Evolutionary conservation across 2,888 invertebrate species (phyloP), one percentile per base, ranked within the genome.

Genomic region (Cheiracanthium punctorium): DNA sequence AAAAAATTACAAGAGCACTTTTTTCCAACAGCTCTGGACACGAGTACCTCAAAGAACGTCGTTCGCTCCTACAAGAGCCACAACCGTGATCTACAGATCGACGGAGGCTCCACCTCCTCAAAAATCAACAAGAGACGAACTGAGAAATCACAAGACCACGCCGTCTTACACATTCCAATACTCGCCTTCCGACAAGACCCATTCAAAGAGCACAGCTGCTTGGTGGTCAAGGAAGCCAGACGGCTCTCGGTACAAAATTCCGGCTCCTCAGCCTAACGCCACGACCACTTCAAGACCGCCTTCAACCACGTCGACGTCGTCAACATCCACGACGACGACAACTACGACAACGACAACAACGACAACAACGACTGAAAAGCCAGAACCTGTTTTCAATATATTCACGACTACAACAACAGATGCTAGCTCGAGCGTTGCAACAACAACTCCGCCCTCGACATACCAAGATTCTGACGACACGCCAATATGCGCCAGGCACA

Each of bases 81-180:
- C 74, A 32, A 74, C 74, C 8, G 43, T 43, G 32, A 58, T 64
- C 71, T 7, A 72, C 48, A 1, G 72, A 72, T 10, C 43, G 10
- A 48, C 71, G 0, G 28, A 37, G 0, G n/a, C 73, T 4, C 52
- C 48, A 28, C 28, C 8, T 4, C 14, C 24, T n/a, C 33, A n/a
- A n/a, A 32, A 32, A 8, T 29, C 33, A 0, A 33, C 33, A 24
- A 20, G 43, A 17, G 76, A 71, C n/a, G 76, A 76, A 29, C 72
- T 79, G 52, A 79, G 43, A 28, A 85, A 85, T 29, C 84, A 85
- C 84, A 79, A 70, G n/a, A 79, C 67, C 0, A 76, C 82, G 1
- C 82, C 67, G 7, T 73, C 84, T 24, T 85, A 85, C 43, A 79
- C 79, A 33, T 84, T 77, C 58, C 84, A 84, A 29, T 84, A 79